phyloP scores from a whole-genome alignment of 2,888 invertebrate genomes.

The Cheilosia impressa region DNA sequence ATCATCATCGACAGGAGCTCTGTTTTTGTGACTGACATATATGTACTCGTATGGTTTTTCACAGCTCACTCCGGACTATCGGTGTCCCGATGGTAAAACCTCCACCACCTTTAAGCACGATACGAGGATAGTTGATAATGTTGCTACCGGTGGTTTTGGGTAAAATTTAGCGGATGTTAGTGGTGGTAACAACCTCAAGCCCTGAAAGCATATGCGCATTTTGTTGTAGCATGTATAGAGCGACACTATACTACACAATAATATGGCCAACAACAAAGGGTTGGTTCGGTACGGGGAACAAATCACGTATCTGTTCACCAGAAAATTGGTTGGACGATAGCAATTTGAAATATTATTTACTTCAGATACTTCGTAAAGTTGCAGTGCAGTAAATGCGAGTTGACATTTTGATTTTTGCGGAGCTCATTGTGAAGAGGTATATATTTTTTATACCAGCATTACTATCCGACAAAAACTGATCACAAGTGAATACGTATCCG shows the following conservation, averaged over 20 bases:
- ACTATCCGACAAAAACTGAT: too few species aligned
- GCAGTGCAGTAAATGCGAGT: too few species aligned
- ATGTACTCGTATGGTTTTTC: slow-evolving; percentile 41
- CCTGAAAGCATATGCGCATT: slow-evolving; percentile 13
- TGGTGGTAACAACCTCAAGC: slow-evolving; percentile 25
- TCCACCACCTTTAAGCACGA: neutral
- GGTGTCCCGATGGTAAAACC: slow-evolving; percentile 12
- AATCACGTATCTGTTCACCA: neutral
- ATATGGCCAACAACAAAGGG: neutral
- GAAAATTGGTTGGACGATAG: slow-evolving; percentile 8
- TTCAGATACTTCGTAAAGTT: too few species aligned
- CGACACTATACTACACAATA: neutral
- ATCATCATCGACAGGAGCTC: slow-evolving; percentile 13
- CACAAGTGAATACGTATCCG: too few species aligned
- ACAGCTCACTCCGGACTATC: slow-evolving; percentile 19
- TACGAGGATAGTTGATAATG: neutral
- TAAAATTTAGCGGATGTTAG: slow-evolving; percentile 33
- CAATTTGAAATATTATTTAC: slow-evolving; percentile 7
- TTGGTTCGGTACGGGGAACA: neutral
- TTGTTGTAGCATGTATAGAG: neutral
- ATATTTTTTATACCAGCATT: too few species aligned
- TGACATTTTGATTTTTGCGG: too few species aligned
- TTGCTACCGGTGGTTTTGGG: slow-evolving; percentile 17
- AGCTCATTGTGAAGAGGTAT: too few species aligned
- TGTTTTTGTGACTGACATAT: slow-evolving; percentile 7